Evolutionary conservation across 2,113 vertebrate species (phyloP), one percentile per base, ranked within the genome.

Genomic region (Nerophis lumbriciformis): DNA sequence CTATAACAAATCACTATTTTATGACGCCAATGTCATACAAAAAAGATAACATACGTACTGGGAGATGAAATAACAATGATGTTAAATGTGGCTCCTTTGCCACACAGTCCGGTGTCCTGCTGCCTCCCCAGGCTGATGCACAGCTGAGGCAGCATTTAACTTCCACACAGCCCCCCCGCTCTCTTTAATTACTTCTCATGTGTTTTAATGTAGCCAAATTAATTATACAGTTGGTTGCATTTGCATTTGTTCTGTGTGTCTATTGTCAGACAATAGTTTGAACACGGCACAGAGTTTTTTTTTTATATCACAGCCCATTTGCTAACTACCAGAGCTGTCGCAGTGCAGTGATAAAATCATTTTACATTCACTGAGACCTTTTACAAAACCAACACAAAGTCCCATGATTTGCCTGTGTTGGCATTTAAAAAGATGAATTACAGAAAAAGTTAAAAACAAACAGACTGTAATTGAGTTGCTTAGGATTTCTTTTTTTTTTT

Each of bases 201-300:
- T 57, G 39, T 42, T 57, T 57, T 44, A 44, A 57, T 57, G 55
- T 44, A 13, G 39, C 39, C 55, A 57, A 57, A 57, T 44, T 57
- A 39, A 57, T 57, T 57, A 57, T 21, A 45, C 39, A 45, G 55
- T 57, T 57, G 55, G 39, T 57, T 44, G 55, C 55, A 57, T 57
- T 57, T 57, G 55, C 55, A 57, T 45, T 57, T 57, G 13, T 11
- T 45, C 39, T 57, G 55, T 54, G 53, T 44, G 44, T 57, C 55
- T 21, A 57, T 57, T 57, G 55, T 44, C 55, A 57, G 55, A 57
- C 38, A 44, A 57, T 44, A 19, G 16, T 3, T n/a, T 57, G 39
- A 57, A 16, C 11, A 21, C 11, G 4, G 10, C 6, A 5, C 53
- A 19, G 16, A 35, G 21, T 48, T 48, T 53, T 53, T 15, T 12